phyloP scores from a whole-genome alignment of 2,113 vertebrate species.

The Tetraodon nigroviridis region DNA sequence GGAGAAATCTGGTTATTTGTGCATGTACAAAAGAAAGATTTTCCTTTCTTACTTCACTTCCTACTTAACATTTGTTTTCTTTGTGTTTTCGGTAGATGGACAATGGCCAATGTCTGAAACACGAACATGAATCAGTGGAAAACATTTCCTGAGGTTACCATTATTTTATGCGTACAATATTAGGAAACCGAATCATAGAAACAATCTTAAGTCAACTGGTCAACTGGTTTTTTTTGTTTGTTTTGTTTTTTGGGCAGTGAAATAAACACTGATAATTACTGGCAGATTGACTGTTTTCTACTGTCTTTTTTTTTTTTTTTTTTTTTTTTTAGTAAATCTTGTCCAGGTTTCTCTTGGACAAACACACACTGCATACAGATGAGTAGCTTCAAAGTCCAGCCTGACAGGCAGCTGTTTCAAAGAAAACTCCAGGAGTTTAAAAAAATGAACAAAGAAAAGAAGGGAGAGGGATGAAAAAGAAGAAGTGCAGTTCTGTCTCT shows the following conservation, averaged over 20 bases:
- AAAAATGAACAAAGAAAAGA: conserved; percentile 2
- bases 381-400: conserved; percentile 31
- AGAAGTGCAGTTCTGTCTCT: conserved; percentile 34
- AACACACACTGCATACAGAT: conserved; percentile 43
- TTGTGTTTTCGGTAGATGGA: conserved; percentile 18
- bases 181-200: conserved; percentile 10
- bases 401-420: conserved; percentile 58
- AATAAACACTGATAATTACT: not conserved
- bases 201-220: not conserved
- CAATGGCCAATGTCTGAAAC: conserved; percentile 24
- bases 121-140: conserved; percentile 34
- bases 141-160: not conserved
- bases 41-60: conserved; percentile 23
- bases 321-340: conserved; percentile 6
- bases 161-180: not conserved
- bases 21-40: not conserved
- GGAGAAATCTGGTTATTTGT: conserved; percentile 13
- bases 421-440: conserved; percentile 5
- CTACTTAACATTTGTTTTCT: conserved; percentile 18
- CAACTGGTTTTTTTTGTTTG: no score
- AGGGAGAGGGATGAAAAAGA: conserved; percentile 21
- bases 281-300: conserved; percentile 4
- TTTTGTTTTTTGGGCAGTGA: conserved; percentile 7
- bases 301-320: conserved; percentile 16
- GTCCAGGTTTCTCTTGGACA: conserved; percentile 32